Evolutionary conservation across 2,888 invertebrate species (phyloP), one percentile per base, ranked within the genome.

Genomic region (Drosophila fulvimacula): DNA sequence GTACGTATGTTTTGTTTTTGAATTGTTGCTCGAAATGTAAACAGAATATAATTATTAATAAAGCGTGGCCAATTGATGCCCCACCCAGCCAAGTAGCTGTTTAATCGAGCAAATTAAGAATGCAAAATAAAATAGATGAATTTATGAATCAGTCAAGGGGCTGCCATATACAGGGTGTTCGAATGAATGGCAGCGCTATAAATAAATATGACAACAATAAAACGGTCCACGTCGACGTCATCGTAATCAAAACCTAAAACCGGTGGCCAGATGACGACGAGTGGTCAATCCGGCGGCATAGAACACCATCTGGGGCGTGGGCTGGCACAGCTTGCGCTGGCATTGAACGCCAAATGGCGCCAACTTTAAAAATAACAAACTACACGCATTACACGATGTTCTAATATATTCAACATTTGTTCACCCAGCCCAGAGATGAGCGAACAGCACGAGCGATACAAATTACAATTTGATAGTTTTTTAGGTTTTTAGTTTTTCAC

Each of bases 121-220:
- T 42, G 51, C 24, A 39, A 55, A 69, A 65, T 64, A 17, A 57
- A 63, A 59, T 66, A 59, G 76, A 67, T 61, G 62, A 69, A 73
- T 76, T 76, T 73, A 79, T 79, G 72, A 69, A 63, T 61, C 70
- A 65, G 38, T 17, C 36, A 27, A 17, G 6, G 9, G 44, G 2
- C 44, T 44, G 44, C 44, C n/a, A 24, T n/a, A 57, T 41, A 44
- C 55, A 62, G 55, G 55, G 48, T 60, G 56, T 9, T 39, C 41
- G 41, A 44, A 48, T 76, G 65, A 79, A 55, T 68, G 52, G 65
- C 39, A 55, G 10, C 38, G 53, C 78, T 87, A 84, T 68, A 78
- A 76, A 83, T 83, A 87, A 71, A 64, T 72, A 84, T 83, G 84
- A 87, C 87, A 87, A 82, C 69, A 62, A 67, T 68, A 46, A 48